Evolutionary conservation across 2,888 invertebrate genomes (phyloP).

Genomic region (Lypha dubia): DNA sequence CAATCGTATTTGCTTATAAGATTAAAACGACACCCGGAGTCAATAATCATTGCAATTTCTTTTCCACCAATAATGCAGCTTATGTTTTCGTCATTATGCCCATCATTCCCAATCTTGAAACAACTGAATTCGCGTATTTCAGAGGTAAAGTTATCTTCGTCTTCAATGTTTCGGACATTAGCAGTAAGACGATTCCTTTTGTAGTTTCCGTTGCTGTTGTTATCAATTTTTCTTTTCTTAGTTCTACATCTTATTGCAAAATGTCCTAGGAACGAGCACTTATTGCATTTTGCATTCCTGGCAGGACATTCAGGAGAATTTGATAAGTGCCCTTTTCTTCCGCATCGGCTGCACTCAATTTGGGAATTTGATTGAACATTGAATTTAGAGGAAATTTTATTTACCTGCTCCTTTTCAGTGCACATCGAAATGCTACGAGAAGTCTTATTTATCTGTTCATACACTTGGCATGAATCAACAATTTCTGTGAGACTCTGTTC

Average conservation of each 20-base stretch:
- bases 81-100: constrained; percentile 26
- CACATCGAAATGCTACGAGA: constrained; percentile 40
- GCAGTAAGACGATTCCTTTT: constrained; percentile 22
- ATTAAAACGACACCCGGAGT: constrained; percentile 42
- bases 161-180: constrained; percentile 38
- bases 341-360: constrained; percentile 56
- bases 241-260: constrained; percentile 67
- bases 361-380: constrained; percentile 30
- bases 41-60: constrained; percentile 23
- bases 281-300: constrained; percentile 49
- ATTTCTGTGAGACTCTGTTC: constrained; percentile 54
- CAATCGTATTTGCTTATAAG: constrained; percentile 58
- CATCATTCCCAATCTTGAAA: constrained; percentile 19
- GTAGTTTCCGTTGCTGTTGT: constrained; percentile 6
- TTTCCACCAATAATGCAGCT: constrained; percentile 8
- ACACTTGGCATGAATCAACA: constrained; percentile 51
- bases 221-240: constrained; percentile 54
- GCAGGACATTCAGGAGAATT: constrained; percentile 51
- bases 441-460: constrained; percentile 50
- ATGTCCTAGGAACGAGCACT: constrained; percentile 48
- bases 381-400: constrained; percentile 49
- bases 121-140: constrained; percentile 42
- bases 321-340: constrained; percentile 45
- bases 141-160: constrained; percentile 24
- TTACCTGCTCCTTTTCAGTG: constrained; percentile 36